Evolutionary conservation across 2,888 invertebrate species (phyloP), one percentile per base, ranked within the genome.

Genomic region (Scrobipalpa atriplicella): DNA sequence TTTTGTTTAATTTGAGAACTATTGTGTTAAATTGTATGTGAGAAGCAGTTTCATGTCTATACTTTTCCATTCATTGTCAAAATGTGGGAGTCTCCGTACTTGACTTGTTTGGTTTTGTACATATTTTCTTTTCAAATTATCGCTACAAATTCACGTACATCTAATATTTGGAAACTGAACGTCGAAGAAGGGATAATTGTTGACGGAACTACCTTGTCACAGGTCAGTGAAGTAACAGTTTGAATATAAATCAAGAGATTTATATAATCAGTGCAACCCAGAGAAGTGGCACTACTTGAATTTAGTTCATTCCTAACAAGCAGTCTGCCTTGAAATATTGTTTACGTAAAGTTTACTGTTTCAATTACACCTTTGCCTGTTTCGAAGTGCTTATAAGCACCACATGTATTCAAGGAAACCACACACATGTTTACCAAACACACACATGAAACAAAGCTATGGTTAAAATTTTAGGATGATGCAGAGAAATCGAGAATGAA

Each of bases 151-250:
- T 97, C 97, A 47, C 94, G 96, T 75, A 96, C 97, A 18, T 97
- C 97, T 65, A 96, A 95, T 76, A 93, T 96, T 82, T 98, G 97
- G 97, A 95, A 95, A 89, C 89, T 98, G 69, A 97, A 95, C 84
- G 90, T 94, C 64, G 96, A 96, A 77, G 95, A 95, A 81, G 96
- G 95, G 65, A 95, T 95, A 89, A 95, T 96, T 68, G 94, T 96
- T 68, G 95, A 95, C 78, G 94, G 94, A 61, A 94, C 87, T 75
- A 93, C 92, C 70, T 87, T 94, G 78, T 85, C 93, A 69, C 93
- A 94, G 86, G 93, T 94, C 73, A 86, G 90, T 86, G 68, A 78
- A 54, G 74, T 75, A 73, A 77, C 70, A 73, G 69, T 75, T 47
- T 47, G 71, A 69, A 64, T 43, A 38, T 70, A 73, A 66, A 11